phyloP scores from a whole-genome alignment of 2,797 vertebrate species.

The Neosalanx taihuensis region DNA sequence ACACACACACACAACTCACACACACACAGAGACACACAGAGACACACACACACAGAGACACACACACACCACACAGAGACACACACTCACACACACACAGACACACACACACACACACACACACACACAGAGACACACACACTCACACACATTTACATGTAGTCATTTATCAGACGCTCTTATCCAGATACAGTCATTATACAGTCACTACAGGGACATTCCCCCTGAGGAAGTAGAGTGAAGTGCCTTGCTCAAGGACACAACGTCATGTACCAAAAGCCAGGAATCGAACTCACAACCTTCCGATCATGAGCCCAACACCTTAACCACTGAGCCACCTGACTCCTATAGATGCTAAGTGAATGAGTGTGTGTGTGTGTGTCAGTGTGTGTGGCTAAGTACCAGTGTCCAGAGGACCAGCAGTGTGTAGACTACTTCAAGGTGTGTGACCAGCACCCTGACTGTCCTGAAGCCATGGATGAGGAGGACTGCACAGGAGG shows the following conservation, averaged over 20 bases:
- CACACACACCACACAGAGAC: background rate
- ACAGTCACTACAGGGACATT: no score
- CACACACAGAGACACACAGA: background rate
- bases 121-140: background rate
- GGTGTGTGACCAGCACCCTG: conserved; percentile 80
- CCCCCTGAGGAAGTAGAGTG: no score
- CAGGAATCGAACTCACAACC: no score
- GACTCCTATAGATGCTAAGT: no score
- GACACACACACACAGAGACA: background rate
- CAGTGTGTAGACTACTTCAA: conserved; percentile 83
- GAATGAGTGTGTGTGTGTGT: conserved; percentile 14
- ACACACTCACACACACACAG: background rate
- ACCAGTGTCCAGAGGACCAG: conserved; percentile 83
- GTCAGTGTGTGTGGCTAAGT: conserved; percentile 85
- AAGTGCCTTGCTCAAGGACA: no score
- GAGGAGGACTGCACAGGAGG: conserved; percentile 82
- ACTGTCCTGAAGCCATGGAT: conserved; percentile 80
- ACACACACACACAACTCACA: background rate
- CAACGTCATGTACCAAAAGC: no score
- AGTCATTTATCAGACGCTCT: no score
- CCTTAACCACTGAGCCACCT: no score
- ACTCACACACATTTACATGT: background rate
- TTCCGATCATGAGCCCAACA: no score
- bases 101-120: background rate
- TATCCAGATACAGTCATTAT: no score